Base-by-base conservation (phyloP, 2,888 invertebrate species). In the Callimorpha dominula region DNA sequence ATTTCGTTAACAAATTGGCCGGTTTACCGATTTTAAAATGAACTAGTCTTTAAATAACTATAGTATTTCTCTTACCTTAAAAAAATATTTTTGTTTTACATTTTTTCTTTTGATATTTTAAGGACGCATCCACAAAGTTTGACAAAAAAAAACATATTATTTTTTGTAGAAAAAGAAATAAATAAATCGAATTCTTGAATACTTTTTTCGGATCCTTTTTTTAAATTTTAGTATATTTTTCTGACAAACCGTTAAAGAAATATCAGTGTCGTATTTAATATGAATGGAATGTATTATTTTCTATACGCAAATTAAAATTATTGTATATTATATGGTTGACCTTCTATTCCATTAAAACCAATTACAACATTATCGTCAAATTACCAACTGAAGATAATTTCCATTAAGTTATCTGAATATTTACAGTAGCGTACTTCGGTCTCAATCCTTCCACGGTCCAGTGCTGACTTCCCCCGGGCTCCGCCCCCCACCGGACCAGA, bases 381-480 rank as follows among this genome's bases (percentile, higher is more conserved):
- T 12, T 60, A 31, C 4, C 12, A 14, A 60, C 14, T 7, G 20
- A 20, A 20, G 20, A 5, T 4, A 4, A 20, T 20, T 12, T 46
- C 9, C n/a, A 20, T 70, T 66, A 65, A 67, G 15, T 20, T 17
- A 40, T 46, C 70, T 5, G n/a, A 60, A 63, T 20, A 42, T 68
- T 78, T 90, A 73, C 95, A 96, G 96, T 88, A 96, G 95, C 86
- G 96, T 97, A 80, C 93, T 96, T 76, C 95, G 96, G 84, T 96
- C 96, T 82, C 96, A 96, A 90, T 96, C 96, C 78, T 97, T 96
- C 91, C 96, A 96, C 90, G 96, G 96, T 66, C 96, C 96, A 54
- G 92, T 96, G 83, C 86, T 94, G 80, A 87, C 91, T 75, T 93
- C 94, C 20, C 86, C 92, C 46, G 91, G 89, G 40, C 83, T 90